Evolutionary conservation across 2,113 vertebrate species (phyloP).

Genomic region (Eclectus roratus): DNA sequence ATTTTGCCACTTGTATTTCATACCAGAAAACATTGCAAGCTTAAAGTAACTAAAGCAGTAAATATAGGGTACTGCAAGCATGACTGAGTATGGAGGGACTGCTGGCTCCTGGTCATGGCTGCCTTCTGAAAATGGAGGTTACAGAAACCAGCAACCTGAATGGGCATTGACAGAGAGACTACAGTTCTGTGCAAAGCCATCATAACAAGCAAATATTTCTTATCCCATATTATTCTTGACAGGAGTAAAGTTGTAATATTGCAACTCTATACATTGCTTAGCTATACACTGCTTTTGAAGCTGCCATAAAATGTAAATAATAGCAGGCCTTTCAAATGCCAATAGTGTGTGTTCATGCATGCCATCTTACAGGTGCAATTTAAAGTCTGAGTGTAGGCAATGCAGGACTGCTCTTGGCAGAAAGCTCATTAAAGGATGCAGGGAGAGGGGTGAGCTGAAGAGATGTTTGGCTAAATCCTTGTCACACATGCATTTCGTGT

Average conservation of each 20-base stretch:
- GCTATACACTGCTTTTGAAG: neutral
- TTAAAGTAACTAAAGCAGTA: neutral
- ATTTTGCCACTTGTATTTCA: neutral
- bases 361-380: neutral
- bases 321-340: neutral
- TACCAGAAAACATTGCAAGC: accelerated
- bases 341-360: neutral
- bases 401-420: neutral
- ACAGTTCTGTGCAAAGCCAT: neutral
- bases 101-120: neutral
- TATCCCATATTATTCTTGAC: neutral
- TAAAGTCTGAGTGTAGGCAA: neutral
- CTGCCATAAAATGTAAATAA: neutral
- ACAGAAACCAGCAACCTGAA: neutral
- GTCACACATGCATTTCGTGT: neutral
- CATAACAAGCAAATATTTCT: neutral
- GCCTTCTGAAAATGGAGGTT: neutral
- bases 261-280: neutral
- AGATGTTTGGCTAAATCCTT: neutral
- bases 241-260: neutral
- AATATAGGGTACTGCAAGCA: neutral
- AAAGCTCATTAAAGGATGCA: neutral
- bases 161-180: neutral
- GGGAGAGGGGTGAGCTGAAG: neutral
- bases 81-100: accelerated